Conservation (phyloP, 2,113 vertebrate genomes). For the Syrmaticus mikado region DNA sequence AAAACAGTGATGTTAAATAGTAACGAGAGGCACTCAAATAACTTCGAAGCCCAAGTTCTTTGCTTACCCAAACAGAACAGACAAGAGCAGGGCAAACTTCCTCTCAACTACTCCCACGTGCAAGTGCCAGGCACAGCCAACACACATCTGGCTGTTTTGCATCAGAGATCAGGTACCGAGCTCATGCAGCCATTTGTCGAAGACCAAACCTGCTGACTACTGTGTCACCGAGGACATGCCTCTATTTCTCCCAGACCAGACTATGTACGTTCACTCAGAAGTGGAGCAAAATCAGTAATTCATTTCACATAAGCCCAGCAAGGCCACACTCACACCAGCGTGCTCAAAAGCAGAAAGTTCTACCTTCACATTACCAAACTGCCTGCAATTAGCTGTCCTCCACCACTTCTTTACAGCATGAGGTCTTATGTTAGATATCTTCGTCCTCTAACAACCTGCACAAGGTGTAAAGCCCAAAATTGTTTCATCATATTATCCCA, state of each 20-base stretch:
- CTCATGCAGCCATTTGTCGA: neutral
- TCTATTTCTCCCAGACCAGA: neutral
- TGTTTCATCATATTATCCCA: neutral
- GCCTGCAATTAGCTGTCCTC: neutral
- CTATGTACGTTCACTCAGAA: neutral
- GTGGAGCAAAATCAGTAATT: neutral
- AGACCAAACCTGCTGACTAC: neutral
- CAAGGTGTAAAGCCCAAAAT: neutral
- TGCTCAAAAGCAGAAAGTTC: neutral
- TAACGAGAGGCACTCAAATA: neutral
- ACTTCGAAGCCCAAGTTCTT: neutral
- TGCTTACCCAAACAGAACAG: neutral
- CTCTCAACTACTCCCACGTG: neutral
- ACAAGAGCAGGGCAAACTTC: neutral
- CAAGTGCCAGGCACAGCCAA: neutral
- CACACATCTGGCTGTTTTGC: neutral
- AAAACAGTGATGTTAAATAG: neutral
- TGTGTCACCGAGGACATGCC: neutral
- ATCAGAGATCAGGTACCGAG: rapidly evolving
- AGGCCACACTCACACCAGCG: neutral
- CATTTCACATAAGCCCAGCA: neutral
- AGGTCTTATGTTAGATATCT: neutral
- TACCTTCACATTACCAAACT: neutral
- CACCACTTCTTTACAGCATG: neutral
- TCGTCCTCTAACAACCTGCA: neutral